Evolutionary conservation across 2,113 vertebrate species (phyloP), one percentile per base, ranked within the genome.

Genomic region (Heteronetta atricapilla): DNA sequence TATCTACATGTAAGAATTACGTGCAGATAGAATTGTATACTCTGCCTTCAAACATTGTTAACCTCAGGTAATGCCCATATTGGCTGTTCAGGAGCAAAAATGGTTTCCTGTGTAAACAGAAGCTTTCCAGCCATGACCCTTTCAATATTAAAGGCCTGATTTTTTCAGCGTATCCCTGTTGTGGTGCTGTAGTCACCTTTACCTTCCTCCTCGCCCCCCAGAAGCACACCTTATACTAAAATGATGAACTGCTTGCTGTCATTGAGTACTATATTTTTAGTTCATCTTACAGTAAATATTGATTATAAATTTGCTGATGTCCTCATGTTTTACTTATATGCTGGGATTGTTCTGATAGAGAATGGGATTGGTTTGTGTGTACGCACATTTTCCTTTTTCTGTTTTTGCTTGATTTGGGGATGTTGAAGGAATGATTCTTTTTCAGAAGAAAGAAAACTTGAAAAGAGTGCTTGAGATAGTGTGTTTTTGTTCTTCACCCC

Each of bases 391-490:
- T 81, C 10, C 5, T 36, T 72, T 82, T 63, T 64, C 46, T 8
- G 8, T 8, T 89, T 86, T 80, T 69, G 11, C 33, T 64, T 93
- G 33, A 40, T 66, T 56, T 70, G 2, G 72, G 46, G 19, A 33
- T 63, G 3, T 77, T 85, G 26, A 63, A 81, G 38, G 10, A 78
- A 28, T 79, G 88, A 53, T 28, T 4, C 17, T 68, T 76, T 82
- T 86, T 59, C n/a, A 77, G 82, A 92, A 92, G 62, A 84, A 79
- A 77, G 44, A 56, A 60, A 67, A 78, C 76, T 83, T 94, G 82
- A 82, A 50, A 82, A 50, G 44, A 80, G 12, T 74, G 20, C 58
- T 67, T 34, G 29, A 70, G 36, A 38, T 52, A 21, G 4, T 63
- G 11, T 12, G 17, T 40, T 64, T 29, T 62, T 38, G 14, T 38